Evolutionary conservation across 2,113 vertebrate species (phyloP), one percentile per base, ranked within the genome.

Genomic region (Irena cyanogastra): DNA sequence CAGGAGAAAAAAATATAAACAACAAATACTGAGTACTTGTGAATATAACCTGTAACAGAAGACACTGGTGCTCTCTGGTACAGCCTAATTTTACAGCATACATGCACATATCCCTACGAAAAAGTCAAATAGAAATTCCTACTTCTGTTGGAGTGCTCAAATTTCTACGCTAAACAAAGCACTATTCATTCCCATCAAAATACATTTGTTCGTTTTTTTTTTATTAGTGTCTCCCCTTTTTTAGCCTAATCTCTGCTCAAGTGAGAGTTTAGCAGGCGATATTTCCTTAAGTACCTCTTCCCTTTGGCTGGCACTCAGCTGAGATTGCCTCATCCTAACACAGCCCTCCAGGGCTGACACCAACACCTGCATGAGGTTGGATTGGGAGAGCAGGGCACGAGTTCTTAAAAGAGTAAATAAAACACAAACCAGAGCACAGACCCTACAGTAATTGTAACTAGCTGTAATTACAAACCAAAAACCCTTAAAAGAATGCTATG

Each of bases 201-300:
- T 1, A 4, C 1, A 18, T 13, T 0, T n/a, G n/a, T n/a, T n/a
- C n/a, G n/a, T n/a, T 19, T 16, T 37, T 44, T 28, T 35, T 65
- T 49, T 27, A 20, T 12, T 16, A 50, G 23, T 26, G 31, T 13
- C 14, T 47, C 9, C 18, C 30, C 35, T 19, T 23, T 60, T 60
- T 41, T 21, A 72, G 22, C 19, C 45, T n/a, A 10, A 53, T 28
- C 16, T 54, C 56, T 44, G 65, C 65, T 65, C 37, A 69, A 69
- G 61, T 17, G 64, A 28, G 47, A 54, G 9, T 41, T 85, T 47
- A 84, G 31, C 31, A 79, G 57, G 75, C 56, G 64, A 16, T 20
- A 71, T 52, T 80, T 56, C 66, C 54, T 65, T 53, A 10, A 56
- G 31, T 12, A n/a, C 5, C 9, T 83, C n/a, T 70, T 90, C 37